A percentile compares a stretch with the other conserved stretches of the same genome.
Conservation (phyloP, 1,140 invertebrate species). For the Lepidurus apus region DNA sequence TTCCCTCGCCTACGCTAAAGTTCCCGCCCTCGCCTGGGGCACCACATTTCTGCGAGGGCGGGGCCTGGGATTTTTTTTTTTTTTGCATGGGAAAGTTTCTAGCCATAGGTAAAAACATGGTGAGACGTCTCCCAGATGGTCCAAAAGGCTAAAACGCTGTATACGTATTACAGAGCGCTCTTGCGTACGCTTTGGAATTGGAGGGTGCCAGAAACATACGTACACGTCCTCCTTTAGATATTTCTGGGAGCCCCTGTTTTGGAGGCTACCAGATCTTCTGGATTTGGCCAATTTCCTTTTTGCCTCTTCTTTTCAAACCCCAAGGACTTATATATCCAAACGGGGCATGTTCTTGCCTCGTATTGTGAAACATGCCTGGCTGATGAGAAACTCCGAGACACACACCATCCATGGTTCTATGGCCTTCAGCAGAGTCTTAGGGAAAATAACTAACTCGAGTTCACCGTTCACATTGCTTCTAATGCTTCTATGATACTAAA, state of each 20-base stretch:
- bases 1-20: background rate
- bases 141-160: background rate
- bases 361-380: slow-evolving; percentile 16
- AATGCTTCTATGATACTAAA: too few relatives aligned
- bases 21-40: background rate
- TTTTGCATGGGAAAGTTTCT: background rate
- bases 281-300: background rate
- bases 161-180: background rate
- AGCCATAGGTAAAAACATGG: too few relatives aligned
- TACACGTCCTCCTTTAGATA: background rate
- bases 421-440: background rate
- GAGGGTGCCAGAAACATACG: background rate
- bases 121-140: background rate
- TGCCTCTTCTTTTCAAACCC: background rate
- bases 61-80: background rate
- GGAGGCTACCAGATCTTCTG: slow-evolving; percentile 13
- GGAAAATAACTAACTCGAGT: too few relatives aligned
- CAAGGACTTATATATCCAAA: background rate
- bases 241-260: background rate
- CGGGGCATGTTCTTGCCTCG: background rate
- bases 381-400: slow-evolving; percentile 1
- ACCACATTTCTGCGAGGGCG: background rate
- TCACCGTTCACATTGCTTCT: too few relatives aligned
- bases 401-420: background rate
- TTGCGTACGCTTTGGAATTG: background rate